Percentiles rank a stretch among this genome's conserved stretches.
phyloP scores from a whole-genome alignment of 2,888 invertebrate species.

The Entomobrya proxima region DNA sequence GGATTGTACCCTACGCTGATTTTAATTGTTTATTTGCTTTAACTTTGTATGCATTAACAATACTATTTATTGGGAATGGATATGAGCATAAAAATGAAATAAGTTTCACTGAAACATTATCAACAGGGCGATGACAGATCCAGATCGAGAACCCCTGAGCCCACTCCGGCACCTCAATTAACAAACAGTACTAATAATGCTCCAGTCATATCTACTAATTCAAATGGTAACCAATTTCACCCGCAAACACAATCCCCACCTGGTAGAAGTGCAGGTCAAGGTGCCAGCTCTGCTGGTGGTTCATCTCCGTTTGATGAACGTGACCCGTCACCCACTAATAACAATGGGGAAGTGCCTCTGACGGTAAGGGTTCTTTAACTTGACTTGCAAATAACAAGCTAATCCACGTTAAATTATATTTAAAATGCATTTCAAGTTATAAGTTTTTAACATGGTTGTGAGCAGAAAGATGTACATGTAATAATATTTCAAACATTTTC shows the following conservation, averaged over 20 bases:
- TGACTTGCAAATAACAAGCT: neutral
- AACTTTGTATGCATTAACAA: too few species aligned
- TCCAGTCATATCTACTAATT: constrained; percentile 51
- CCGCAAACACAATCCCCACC: constrained; percentile 38
- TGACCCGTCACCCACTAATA: constrained; percentile 65
- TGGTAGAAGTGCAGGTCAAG: constrained; percentile 16
- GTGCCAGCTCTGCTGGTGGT: constrained; percentile 29
- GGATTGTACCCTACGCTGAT: too few species aligned
- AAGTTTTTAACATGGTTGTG: too few species aligned
- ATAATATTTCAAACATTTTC: neutral
- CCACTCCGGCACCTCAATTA: constrained; percentile 36
- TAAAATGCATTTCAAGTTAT: too few species aligned
- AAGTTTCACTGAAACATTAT: neutral
- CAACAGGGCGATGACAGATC: constrained; percentile 55
- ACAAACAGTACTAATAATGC: constrained; percentile 49
- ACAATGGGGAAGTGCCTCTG: constrained; percentile 54
- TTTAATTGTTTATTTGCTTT: too few species aligned
- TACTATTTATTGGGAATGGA: neutral
- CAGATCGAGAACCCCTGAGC: constrained; percentile 62
- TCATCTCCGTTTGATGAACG: constrained; percentile 44
- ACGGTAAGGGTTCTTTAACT: constrained; percentile 14
- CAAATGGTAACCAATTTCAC: constrained; percentile 57
- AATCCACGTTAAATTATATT: neutral
- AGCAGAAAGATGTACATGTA: neutral
- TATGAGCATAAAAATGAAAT: neutral